Percentiles rank a stretch among this genome's conserved stretches.
Conservation (phyloP, 2,113 vertebrate genomes). For the chimpanzee (Pan troglodytes) region NHGRI_mPanTro3-v2.1_pri NC_072398.2:36443501-36444000, state of each 20-base stretch:
- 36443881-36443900: not conserved
- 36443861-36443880: not conserved
- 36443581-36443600: constrained; percentile 44
- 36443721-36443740: not conserved
- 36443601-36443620: not conserved
- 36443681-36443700: not conserved
- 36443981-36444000: not conserved
- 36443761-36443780: not conserved
- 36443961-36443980: not conserved
- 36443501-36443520: not conserved
- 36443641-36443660: not conserved
- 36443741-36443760: not conserved
- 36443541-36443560: constrained; percentile 57
- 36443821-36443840: not conserved
- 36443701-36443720: not conserved
- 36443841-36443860: not conserved
- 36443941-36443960: not conserved
- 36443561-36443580: constrained; percentile 38
- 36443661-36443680: not conserved
- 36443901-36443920: not conserved
- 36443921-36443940: not conserved
- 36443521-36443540: constrained; percentile 23
- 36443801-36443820: not conserved
- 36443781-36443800: not conserved
- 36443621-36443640: constrained; percentile 45